Base-by-base conservation (phyloP, 1,140 invertebrate genomes). In the Acromyrmex echinatior region DNA sequence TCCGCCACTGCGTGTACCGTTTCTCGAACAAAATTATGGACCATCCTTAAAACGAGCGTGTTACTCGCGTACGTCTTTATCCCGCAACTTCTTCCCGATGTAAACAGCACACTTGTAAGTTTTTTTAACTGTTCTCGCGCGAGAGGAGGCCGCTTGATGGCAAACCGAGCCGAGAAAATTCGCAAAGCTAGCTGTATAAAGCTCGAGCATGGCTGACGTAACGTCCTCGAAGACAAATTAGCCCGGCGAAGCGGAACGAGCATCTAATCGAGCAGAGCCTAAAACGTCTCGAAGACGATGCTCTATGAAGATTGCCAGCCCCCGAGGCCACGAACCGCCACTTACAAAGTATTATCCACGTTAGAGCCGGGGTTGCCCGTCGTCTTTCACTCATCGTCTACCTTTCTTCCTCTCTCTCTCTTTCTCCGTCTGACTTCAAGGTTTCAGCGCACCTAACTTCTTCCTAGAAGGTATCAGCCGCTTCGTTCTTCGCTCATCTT, bases 201-300 rank as follows among this genome's bases (percentile, higher is more conserved):
- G 31, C 21, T 39, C 21, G 31, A 56, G 76, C 63, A 21, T n/a
- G 39, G 70, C 56, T 16, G 79, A 71, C 68, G 68, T 71, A 89
- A 74, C 79, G 87, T 91, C 76, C 76, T 77, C 90, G 80, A 79
- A 87, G 77, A 89, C 87, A 82, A 91, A 91, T 91, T 91, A 91
- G 90, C 66, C 77, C 79, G 84, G 51, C 74, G 86, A 85, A 73
- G 90, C 87, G 91, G 91, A 92, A 92, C 91, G 90, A 49, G 65
- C 76, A 62, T 86, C 79, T 87, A 88, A 92, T 92, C 91, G 76
- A 66, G 70, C 60, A 58, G 53, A 65, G 65, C 70, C 73, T 68
- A 71, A 71, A 80, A 78, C 85, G 88, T 88, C 88, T 88, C 76
- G 86, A 87, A 81, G 82, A 76, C 86, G 74, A 87, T 87, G 86